A percentile compares a stretch with the other conserved stretches of the same genome.
Evolutionary conservation across 2,113 vertebrate genomes (phyloP).

Genomic region (Corythornis cristatus): DNA sequence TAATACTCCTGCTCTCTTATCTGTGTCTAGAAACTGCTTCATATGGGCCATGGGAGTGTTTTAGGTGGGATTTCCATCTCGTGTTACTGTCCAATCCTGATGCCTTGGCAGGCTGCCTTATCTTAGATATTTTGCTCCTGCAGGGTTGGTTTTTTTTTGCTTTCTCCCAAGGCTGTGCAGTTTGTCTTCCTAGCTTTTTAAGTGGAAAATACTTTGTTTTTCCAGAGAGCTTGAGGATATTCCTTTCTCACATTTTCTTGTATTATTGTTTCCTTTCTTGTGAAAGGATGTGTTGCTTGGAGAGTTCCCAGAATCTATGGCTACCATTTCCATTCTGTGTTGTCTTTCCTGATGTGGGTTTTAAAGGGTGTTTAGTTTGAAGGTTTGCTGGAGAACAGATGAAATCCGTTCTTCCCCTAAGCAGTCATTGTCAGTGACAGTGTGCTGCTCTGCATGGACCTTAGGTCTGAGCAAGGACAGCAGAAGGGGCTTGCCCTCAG

Average conservation of each 20-base stretch:
- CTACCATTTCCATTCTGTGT: background rate
- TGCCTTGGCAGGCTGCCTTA: background rate
- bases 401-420: background rate
- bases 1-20: background rate
- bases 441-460: background rate
- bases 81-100: background rate
- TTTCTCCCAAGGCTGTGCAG: background rate
- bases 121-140: background rate
- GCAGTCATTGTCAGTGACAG: rapidly evolving
- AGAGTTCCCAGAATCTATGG: background rate
- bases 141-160: background rate
- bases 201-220: background rate
- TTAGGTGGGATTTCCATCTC: background rate
- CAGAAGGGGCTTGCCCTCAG: background rate
- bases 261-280: background rate
- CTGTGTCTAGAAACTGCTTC: background rate
- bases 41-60: background rate
- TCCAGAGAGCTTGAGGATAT: background rate
- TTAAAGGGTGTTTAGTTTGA: background rate
- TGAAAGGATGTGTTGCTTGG: background rate
- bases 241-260: background rate
- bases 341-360: background rate
- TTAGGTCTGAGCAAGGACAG: background rate
- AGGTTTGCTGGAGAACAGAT: background rate
- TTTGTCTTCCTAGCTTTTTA: background rate